Conservation (phyloP, 30 jellyfish, hydroid and myxozoan species). For the Calvadosia cruxmelitensis region DNA sequence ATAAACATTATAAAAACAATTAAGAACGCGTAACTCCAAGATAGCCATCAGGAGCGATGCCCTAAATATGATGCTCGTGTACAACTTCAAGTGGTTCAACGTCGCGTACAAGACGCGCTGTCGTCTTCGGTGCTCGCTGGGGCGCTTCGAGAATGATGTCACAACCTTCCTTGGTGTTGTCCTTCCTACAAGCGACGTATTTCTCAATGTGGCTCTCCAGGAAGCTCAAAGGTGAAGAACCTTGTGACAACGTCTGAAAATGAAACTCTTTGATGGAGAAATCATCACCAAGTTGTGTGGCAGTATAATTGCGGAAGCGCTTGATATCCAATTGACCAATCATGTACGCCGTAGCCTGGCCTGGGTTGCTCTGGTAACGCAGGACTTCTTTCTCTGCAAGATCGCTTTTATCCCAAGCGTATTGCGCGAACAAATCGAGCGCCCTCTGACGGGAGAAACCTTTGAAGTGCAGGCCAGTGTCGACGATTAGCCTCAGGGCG, state of each 20-base stretch:
- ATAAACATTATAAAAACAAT: too few relatives aligned
- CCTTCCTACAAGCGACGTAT: conserved; percentile 35
- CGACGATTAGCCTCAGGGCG: conserved; percentile 91
- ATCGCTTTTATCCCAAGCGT: conserved; percentile 98
- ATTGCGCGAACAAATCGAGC: conserved; percentile 49
- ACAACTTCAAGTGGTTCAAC: neutral
- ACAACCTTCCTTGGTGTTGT: conserved; percentile 53
- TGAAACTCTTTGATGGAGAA: conserved; percentile 82
- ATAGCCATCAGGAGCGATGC: too few relatives aligned
- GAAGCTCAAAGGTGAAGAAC: conserved; percentile 57
- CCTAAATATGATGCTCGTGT: neutral
- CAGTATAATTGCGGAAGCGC: conserved; percentile 61
- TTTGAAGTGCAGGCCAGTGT: conserved; percentile 90
- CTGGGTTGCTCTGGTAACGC: conserved; percentile 97
- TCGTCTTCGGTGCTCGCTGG: conserved; percentile 1
- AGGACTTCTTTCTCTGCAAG: conserved; percentile 80
- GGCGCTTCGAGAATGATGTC: conserved; percentile 54
- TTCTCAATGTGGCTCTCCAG: conserved; percentile 58
- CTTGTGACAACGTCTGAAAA: conserved; percentile 79
- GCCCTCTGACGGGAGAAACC: conserved; percentile 73
- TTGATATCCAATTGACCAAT: conserved; percentile 91
- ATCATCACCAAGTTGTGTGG: conserved; percentile 31
- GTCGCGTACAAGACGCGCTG: neutral
- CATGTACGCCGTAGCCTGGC: conserved; percentile 97
- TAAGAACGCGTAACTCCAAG: too few relatives aligned